A percentile compares a stretch with the other conserved stretches of the same genome.
phyloP scores from a whole-genome alignment of 2,888 invertebrate species.

The Frankliniella intonsa region DNA sequence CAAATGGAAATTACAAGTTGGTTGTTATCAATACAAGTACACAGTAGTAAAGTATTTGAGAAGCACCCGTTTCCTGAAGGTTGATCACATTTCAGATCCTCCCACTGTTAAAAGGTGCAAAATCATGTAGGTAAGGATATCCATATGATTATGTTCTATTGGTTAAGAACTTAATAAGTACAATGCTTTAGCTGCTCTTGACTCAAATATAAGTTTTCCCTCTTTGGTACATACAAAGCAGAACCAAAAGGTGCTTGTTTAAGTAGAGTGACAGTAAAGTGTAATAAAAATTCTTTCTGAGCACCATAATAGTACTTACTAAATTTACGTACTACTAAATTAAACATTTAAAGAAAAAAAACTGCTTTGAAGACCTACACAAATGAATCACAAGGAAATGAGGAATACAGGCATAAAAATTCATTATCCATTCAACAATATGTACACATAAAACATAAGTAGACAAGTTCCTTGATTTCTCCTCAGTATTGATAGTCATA shows the following conservation, averaged over 20 bases:
- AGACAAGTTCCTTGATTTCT: conserved; percentile 15
- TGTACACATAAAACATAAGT: conserved; percentile 23
- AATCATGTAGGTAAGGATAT: neutral
- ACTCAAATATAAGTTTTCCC: conserved; percentile 10
- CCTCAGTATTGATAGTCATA: neutral
- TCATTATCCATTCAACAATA: conserved; percentile 22
- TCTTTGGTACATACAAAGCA: conserved; percentile 26
- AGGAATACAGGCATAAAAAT: conserved; percentile 23
- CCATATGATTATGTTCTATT: neutral
- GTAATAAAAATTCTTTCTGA: conserved; percentile 20
- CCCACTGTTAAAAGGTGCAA: neutral
- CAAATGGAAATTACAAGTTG: too few relatives aligned
- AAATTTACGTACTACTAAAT: conserved; percentile 18
- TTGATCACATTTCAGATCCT: neutral
- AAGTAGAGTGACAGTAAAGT: conserved; percentile 12
- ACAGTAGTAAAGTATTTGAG: too few relatives aligned
- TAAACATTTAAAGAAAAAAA: neutral
- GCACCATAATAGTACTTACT: neutral
- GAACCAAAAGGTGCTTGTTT: conserved; percentile 16
- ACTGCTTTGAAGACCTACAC: conserved; percentile 22
- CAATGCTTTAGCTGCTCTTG: conserved; percentile 17
- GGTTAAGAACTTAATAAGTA: conserved; percentile 18
- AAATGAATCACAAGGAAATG: conserved; percentile 11
- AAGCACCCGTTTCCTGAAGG: too few relatives aligned
- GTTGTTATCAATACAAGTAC: too few relatives aligned